phyloP scores from a whole-genome alignment of 2,888 invertebrate genomes.

The Xestoiulus laeticollis region DNA sequence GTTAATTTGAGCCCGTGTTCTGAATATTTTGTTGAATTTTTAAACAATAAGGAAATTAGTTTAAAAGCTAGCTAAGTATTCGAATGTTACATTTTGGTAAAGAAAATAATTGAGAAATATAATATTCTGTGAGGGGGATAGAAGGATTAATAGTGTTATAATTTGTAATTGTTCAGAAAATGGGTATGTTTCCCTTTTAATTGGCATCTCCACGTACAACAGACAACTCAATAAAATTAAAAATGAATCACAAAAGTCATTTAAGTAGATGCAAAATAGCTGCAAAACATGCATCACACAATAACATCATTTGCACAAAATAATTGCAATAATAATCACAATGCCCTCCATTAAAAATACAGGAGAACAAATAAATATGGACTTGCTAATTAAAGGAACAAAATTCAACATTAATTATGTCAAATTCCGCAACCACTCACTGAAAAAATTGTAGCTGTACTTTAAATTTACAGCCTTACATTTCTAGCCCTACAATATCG shows the following conservation, averaged over 20 bases:
- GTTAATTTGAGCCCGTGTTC: too few relatives aligned
- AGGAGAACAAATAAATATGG: constrained; percentile 7
- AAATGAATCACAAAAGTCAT: not conserved
- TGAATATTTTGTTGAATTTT: too few relatives aligned
- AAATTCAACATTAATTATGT: constrained; percentile 1
- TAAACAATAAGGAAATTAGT: too few relatives aligned
- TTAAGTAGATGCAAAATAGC: constrained; percentile 30
- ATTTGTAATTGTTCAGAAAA: not conserved
- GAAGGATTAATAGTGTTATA: too few relatives aligned
- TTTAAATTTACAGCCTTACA: not conserved
- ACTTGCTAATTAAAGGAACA: not conserved
- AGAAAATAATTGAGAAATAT: too few relatives aligned
- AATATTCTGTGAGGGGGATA: too few relatives aligned
- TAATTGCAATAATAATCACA: constrained; percentile 20
- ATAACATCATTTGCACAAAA: not conserved
- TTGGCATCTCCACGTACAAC: not conserved
- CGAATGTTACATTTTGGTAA: too few relatives aligned
- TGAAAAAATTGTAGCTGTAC: not conserved
- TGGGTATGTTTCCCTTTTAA: not conserved
- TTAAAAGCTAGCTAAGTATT: too few relatives aligned
- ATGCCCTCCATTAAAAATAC: not conserved
- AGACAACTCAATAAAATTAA: not conserved
- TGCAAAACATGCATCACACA: not conserved
- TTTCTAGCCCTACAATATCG: not conserved
- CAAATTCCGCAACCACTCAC: not conserved